Evolutionary conservation across 2,888 invertebrate genomes (phyloP), one percentile per base, ranked within the genome.

Genomic region (Nomada hirtipes): DNA sequence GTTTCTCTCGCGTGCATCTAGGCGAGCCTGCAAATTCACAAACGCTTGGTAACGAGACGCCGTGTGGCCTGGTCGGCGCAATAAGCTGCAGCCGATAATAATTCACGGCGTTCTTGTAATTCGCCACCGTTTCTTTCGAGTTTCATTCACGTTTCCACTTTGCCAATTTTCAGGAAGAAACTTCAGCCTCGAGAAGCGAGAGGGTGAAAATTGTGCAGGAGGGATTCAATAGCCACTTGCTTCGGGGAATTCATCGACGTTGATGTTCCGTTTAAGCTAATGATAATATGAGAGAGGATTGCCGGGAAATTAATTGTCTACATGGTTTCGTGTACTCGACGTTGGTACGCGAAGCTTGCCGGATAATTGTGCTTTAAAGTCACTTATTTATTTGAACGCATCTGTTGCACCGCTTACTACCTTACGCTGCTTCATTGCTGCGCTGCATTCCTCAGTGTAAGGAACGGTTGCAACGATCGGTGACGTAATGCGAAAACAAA

Each of bases 41-140:
- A 87, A 75, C 63, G 84, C 78, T 42, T n/a, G 57, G 72, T 84
- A 86, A 87, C 88, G 87, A 87, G 87, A 76, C 77, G 78, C 78
- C 86, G 67, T 36, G 79, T 81, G 79, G 26, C 65, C 72, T 52
- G 44, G 61, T 60, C 70, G 65, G 61, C 57, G 79, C 78, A 86
- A 88, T 87, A 86, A 87, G 75, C 83, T 81, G 86, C 87, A 85
- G 79, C 87, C 84, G 87, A 69, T 86, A 83, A 83, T 85, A 85
- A 85, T 85, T 86, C 85, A 69, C 81, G 20, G 20, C 23, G 55
- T 20, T 55, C 55, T 55, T 18, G 23, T 55, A 20, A 87, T 87
- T 87, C 84, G 69, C 76, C 65, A 36, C 64, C 23, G 53, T 3
- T 26, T 57, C 57, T 26, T 26, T 1, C 50, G 47, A 42, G 57